Evolutionary conservation across 1,140 invertebrate species (phyloP).

Genomic region (Papilio helenus): DNA sequence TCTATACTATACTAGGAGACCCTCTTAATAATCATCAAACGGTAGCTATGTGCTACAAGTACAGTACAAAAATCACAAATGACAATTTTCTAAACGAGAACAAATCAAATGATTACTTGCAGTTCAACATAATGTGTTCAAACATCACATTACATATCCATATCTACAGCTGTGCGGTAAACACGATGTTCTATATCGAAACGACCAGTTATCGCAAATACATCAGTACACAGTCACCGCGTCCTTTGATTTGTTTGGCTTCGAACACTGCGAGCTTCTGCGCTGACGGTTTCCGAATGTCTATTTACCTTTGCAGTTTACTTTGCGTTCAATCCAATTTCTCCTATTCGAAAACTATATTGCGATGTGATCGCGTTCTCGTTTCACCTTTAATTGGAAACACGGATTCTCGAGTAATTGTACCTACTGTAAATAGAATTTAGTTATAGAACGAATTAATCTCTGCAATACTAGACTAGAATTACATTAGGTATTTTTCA

Average conservation of each 20-base stretch:
- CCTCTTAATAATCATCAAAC: too few species aligned
- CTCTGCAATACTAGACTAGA: neutral
- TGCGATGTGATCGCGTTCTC: neutral
- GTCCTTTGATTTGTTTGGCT: constrained; percentile 16
- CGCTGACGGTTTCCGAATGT: neutral
- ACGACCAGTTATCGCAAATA: constrained; percentile 4
- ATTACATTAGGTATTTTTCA: too few species aligned
- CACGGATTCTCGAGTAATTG: neutral
- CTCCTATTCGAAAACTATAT: neutral
- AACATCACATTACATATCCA: too few species aligned
- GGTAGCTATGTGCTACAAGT: too few species aligned
- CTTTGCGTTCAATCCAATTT: constrained; percentile 20
- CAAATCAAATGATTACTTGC: neutral
- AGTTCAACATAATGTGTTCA: neutral
- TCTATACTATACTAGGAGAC: neutral
- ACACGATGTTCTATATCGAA: neutral
- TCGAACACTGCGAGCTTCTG: neutral
- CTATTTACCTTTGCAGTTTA: constrained; percentile 22
- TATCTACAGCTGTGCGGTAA: neutral
- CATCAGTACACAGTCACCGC: neutral
- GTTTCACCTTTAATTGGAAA: constrained; percentile 22
- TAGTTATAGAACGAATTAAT: neutral
- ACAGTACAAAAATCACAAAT: too few species aligned
- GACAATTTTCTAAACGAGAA: neutral
- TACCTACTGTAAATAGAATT: neutral